Conservation (phyloP, 64 coral and sea anemone genomes). For the Montipora cactus region DNA sequence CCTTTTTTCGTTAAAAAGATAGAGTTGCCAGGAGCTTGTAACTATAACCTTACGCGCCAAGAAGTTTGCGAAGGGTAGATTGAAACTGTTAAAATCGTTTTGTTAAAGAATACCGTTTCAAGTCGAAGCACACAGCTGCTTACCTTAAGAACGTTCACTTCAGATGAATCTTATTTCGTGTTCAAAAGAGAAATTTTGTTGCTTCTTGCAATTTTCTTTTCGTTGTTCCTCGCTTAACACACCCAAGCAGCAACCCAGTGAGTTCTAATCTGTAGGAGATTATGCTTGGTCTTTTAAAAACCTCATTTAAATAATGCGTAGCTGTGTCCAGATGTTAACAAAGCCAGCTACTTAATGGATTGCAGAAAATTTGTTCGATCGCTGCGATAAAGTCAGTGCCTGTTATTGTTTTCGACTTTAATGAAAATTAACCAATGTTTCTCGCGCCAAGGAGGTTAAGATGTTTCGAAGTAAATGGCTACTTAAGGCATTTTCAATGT, state of each 20-base stretch:
- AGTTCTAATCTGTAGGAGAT: not conserved
- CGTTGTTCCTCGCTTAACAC: not conserved
- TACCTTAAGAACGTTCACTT: not conserved
- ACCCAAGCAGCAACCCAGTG: constrained; percentile 1
- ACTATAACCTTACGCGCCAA: not conserved
- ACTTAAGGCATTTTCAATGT: not conserved
- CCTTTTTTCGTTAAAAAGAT: not conserved
- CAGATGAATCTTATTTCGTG: not conserved
- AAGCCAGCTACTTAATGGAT: constrained; percentile 39
- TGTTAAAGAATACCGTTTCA: not conserved
- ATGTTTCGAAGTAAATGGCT: constrained; percentile 19
- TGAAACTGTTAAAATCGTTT: not conserved
- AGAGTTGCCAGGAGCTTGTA: constrained; percentile 10
- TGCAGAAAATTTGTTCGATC: constrained; percentile 26
- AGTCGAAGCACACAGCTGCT: not conserved
- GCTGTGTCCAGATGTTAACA: constrained; percentile 45
- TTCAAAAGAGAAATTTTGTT: not conserved
- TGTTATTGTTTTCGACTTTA: constrained; percentile 41
- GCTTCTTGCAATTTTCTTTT: not conserved
- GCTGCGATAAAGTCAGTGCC: constrained; percentile 22
- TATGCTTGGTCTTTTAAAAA: constrained; percentile 14
- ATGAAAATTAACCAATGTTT: constrained; percentile 42
- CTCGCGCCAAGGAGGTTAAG: not conserved
- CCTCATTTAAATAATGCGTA: constrained; percentile 57
- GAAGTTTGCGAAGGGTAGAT: not conserved